These are phyloP conservation scores for Lutjanus erythropterus DNA, from an alignment of 2,113 vertebrate species.

Conservation along the genomic window DNA sequence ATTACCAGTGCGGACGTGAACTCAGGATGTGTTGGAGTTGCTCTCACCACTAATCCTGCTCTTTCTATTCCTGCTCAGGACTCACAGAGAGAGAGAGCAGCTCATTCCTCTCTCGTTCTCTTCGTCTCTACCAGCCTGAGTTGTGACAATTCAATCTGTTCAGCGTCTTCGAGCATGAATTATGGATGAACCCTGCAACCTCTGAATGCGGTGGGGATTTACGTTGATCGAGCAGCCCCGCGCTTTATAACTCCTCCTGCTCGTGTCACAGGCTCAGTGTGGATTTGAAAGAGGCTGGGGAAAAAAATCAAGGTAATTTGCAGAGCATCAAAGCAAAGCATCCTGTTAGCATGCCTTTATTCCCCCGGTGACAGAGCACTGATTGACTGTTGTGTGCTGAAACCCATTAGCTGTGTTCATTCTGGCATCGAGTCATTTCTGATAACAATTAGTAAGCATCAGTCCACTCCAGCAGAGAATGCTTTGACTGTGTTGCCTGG, in stretches of 20 bases:
- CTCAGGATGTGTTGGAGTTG: not conserved
- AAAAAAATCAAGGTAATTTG: slow-evolving; percentile 54
- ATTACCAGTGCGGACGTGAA: not conserved
- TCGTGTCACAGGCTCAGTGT: slow-evolving; percentile 37
- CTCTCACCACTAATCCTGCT: slow-evolving; percentile 40
- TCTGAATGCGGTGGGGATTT: slow-evolving; percentile 54
- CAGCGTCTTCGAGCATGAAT: slow-evolving; percentile 62
- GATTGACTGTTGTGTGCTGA: slow-evolving; percentile 52
- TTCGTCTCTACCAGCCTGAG: slow-evolving; percentile 19
- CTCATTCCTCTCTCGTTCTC: slow-evolving; percentile 36
- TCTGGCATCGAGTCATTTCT: slow-evolving; percentile 34
- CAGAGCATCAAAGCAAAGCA: slow-evolving; percentile 26
- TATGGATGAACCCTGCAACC: slow-evolving; percentile 70
- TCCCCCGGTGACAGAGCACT: slow-evolving; percentile 22
- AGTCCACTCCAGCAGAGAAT: slow-evolving; percentile 48
- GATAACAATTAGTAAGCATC: slow-evolving; percentile 58
- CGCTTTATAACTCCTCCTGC: slow-evolving; percentile 40
- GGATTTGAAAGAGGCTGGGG: slow-evolving; percentile 48
- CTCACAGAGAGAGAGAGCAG: not conserved
- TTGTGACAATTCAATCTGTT: slow-evolving; percentile 77
- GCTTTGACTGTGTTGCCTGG: not conserved
- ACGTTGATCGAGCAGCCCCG: slow-evolving; percentile 50
- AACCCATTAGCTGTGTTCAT: slow-evolving; percentile 57
- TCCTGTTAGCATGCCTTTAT: slow-evolving; percentile 38
- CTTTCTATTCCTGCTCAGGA: slow-evolving; percentile 39